Percentiles rank a stretch among this genome's conserved stretches.
phyloP scores from a whole-genome alignment of 1,140 invertebrate genomes.

The Rhyacophila brunnea region DNA sequence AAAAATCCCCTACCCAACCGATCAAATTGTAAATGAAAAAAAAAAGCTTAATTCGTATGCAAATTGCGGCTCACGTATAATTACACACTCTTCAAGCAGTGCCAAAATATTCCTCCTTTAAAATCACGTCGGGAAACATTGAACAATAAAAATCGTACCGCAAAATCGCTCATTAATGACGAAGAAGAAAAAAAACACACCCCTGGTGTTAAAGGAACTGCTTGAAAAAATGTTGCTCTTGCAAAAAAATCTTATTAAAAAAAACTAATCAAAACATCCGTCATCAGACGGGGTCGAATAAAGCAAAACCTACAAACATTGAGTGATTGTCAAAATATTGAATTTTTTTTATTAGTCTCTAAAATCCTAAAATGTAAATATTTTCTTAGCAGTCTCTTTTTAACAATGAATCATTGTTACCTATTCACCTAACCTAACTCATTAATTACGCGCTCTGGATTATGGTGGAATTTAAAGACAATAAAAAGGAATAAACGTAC shows the following conservation, averaged over 20 bases:
- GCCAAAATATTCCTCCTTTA: conserved; percentile 26
- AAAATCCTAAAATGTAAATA: too few relatives aligned
- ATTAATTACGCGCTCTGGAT: too few relatives aligned
- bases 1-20: conserved; percentile 4
- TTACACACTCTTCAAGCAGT: conserved; percentile 28
- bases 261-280: conserved; percentile 36
- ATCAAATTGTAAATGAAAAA: neutral
- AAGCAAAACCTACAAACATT: too few relatives aligned
- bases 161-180: conserved; percentile 35
- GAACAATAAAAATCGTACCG: conserved; percentile 30
- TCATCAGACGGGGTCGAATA: conserved; percentile 19
- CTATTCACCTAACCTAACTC: too few relatives aligned
- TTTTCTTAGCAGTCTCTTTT: too few relatives aligned
- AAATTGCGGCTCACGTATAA: conserved; percentile 33
- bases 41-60: conserved; percentile 16
- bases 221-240: conserved; percentile 8
- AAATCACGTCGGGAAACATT: conserved; percentile 13
- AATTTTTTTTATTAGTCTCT: too few relatives aligned
- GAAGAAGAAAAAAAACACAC: conserved; percentile 28
- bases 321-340: too few relatives aligned
- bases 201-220: conserved; percentile 6
- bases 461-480: too few relatives aligned
- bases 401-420: too few relatives aligned
- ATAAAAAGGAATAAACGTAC: too few relatives aligned
- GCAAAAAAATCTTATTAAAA: conserved; percentile 36